Percentiles rank a stretch among this genome's conserved stretches.
Evolutionary conservation across 2,888 invertebrate species (phyloP).

Genomic region (Dryobotodes eremita): DNA sequence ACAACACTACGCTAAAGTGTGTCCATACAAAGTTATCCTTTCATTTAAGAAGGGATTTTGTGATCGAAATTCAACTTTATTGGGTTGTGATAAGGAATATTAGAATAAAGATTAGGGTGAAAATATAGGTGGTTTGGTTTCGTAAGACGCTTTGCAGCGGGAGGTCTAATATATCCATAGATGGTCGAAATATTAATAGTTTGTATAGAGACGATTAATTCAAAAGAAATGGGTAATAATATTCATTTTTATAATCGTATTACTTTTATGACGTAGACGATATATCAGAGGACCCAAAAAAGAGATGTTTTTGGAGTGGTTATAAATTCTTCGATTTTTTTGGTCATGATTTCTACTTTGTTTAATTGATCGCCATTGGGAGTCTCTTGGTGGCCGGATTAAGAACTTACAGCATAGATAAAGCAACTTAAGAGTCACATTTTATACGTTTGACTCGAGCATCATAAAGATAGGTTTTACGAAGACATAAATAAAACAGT

Average conservation of each 20-base stretch:
- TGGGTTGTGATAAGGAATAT: slow-evolving; percentile 63
- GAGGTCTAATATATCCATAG: slow-evolving; percentile 79
- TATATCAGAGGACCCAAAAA: slow-evolving; percentile 63
- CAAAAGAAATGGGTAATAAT: slow-evolving; percentile 75
- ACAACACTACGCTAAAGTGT: slow-evolving; percentile 77
- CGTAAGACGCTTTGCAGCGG: slow-evolving; percentile 79
- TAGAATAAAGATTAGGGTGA: slow-evolving; percentile 43
- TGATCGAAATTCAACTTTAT: slow-evolving; percentile 72
- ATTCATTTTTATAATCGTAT: slow-evolving; percentile 76
- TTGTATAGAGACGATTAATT: slow-evolving; percentile 79
- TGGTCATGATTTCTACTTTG: slow-evolving; percentile 40
- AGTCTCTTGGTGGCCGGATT: slow-evolving; percentile 49
- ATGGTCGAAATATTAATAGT: slow-evolving; percentile 83
- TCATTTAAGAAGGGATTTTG: slow-evolving; percentile 45
- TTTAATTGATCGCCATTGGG: slow-evolving; percentile 59
- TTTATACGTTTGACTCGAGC: slow-evolving; percentile 18
- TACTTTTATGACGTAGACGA: slow-evolving; percentile 71
- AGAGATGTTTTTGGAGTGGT: slow-evolving; percentile 39
- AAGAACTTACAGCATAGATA: slow-evolving; percentile 27
- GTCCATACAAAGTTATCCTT: slow-evolving; percentile 67
- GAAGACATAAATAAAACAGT: slow-evolving; percentile 20
- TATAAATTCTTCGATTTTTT: slow-evolving; percentile 40
- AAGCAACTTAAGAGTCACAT: slow-evolving; percentile 17
- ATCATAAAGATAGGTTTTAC: slow-evolving; percentile 1
- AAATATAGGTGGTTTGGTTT: slow-evolving; percentile 63